phyloP scores from a whole-genome alignment of 2,888 invertebrate genomes.

The Leucophenga maculata region DNA sequence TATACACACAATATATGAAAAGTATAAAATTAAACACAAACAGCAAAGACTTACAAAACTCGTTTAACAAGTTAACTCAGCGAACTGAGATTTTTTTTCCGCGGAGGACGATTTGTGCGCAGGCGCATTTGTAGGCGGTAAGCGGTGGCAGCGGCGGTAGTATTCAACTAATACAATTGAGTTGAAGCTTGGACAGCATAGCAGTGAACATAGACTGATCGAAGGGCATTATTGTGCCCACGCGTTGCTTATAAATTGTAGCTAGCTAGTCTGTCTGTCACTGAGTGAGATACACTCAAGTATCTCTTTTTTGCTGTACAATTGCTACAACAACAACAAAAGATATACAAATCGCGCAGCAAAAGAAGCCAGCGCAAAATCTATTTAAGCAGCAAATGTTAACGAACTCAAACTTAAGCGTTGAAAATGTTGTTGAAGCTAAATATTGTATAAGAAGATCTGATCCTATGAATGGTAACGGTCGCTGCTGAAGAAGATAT shows the following conservation, averaged over 20 bases:
- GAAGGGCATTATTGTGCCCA: too few species aligned
- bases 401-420: slow-evolving; percentile 11
- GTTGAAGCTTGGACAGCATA: background rate
- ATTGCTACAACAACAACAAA: too few species aligned
- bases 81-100: slow-evolving; percentile 38
- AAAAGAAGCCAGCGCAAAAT: too few species aligned
- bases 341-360: too few species aligned
- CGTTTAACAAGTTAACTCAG: slow-evolving; percentile 54
- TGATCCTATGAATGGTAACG: slow-evolving; percentile 18
- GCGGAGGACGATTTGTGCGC: background rate
- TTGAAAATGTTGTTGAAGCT: too few species aligned
- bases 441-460: too few species aligned
- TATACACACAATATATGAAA: too few species aligned
- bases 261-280: too few species aligned
- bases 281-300: too few species aligned
- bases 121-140: background rate
- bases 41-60: slow-evolving; percentile 47
- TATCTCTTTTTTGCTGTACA: too few species aligned
- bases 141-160: background rate
- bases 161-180: too few species aligned
- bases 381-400: slow-evolving; percentile 2
- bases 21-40: background rate
- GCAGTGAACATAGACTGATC: background rate
- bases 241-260: too few species aligned
- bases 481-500: background rate